Evolutionary conservation across 2,113 vertebrate species (phyloP).

Genomic region (Cyrtonyx montezumae): DNA sequence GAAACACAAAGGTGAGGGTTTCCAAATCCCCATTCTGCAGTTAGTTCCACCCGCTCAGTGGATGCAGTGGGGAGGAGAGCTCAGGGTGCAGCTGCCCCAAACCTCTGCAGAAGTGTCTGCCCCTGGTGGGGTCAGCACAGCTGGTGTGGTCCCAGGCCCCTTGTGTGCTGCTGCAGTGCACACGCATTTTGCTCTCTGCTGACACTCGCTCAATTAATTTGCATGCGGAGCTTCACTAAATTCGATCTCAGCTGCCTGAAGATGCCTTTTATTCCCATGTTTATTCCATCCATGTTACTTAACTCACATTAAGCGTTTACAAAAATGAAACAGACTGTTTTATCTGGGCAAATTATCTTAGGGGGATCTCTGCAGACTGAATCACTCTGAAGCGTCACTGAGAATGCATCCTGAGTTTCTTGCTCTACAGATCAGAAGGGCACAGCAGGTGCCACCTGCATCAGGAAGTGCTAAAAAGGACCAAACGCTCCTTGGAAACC

Average conservation of each 20-base stretch:
- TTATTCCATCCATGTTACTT: background rate
- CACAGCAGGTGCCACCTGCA: background rate
- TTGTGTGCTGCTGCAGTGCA: rapidly evolving
- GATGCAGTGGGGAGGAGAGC: background rate
- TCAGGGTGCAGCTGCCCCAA: background rate
- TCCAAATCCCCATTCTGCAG: background rate
- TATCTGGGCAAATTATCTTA: background rate
- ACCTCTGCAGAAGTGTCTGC: conserved; percentile 6
- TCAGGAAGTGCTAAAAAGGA: background rate
- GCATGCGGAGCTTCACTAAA: rapidly evolving
- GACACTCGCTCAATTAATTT: background rate
- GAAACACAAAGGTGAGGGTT: background rate
- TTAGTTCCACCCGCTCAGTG: rapidly evolving
- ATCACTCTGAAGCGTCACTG: background rate
- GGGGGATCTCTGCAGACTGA: background rate
- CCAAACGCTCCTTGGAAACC: background rate
- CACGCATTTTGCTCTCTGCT: rapidly evolving
- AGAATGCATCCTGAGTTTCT: background rate
- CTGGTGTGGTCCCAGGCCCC: background rate
- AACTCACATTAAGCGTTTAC: background rate
- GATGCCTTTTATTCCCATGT: background rate
- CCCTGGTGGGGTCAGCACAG: background rate
- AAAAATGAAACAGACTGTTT: background rate
- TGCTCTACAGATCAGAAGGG: background rate
- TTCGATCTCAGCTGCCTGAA: background rate